Base-by-base conservation (phyloP, 2,797 vertebrate species). In the Schizothorax lantsangensis region DNA sequence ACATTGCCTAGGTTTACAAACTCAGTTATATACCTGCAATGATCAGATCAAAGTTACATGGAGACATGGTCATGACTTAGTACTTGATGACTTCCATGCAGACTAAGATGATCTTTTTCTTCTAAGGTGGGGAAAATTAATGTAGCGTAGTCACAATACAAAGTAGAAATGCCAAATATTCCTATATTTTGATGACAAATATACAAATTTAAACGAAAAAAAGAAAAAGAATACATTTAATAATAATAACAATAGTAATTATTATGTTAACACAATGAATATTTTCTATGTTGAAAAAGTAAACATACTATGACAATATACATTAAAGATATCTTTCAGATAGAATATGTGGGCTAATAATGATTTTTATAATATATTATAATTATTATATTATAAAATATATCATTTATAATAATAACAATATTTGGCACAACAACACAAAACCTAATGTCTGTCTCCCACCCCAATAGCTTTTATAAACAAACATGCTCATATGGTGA, bases 1-100 rank as follows among this genome's bases (percentile, higher is more conserved):
- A 99, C 97, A 99, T 98, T 99, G 98, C 98, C 98, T 99, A 99
- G 98, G 98, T 99, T 99, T 98, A 99, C 98, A 99, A 99, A 99
- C 97, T 99, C 98, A 99, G 98, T 99, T 98, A 99, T 97, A 99
- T 99, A 99, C 98, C 98, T 99, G 98, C 97, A 98, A 98, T 88
- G 97, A 98, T 98, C 96, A 99, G 97, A 99, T 96, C 97, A 99
- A 96, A 99, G 97, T 98, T 97, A 97, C 96, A 97, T 96, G 93
- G 95, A 89, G 86, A 89, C 84, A 89, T 85, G 80, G 81, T 83
- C 59, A 88, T 84, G 79, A 57, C 12, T 95, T 94, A 93, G 91
- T 87, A 77, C 23, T 86, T 11, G 45, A 72, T 89, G 66, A 87
- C 72, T 81, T 85, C 30, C 79, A 89, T 83, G 64, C 15, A 80